A percentile compares a stretch with the other conserved stretches of the same genome.
Conservation (phyloP, 1,140 invertebrate species). For the Megalonaias nervosa region DNA sequence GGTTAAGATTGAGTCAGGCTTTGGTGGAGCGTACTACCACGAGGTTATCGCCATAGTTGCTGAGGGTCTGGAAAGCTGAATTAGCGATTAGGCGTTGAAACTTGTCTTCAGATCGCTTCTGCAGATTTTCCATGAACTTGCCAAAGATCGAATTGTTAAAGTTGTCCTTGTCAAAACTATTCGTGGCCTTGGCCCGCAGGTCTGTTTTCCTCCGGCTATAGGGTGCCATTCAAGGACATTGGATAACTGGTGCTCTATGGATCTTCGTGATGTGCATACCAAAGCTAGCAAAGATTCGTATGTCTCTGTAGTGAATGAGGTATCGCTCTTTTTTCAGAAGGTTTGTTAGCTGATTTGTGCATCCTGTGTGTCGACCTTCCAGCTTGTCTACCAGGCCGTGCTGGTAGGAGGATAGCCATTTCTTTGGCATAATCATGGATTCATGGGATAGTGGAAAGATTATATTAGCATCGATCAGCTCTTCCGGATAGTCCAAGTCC, state of each 20-base stretch:
- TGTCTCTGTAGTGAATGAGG: too few relatives aligned
- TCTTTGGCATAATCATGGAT: too few relatives aligned
- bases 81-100: constrained; percentile 26
- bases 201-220: background rate
- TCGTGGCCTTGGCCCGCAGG: background rate
- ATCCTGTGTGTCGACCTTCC: background rate
- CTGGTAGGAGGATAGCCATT: too few relatives aligned
- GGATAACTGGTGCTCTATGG: background rate
- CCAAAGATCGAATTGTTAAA: too few relatives aligned
- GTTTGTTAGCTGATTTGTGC: background rate
- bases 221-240: background rate
- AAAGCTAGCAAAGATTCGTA: too few relatives aligned
- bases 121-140: too few relatives aligned
- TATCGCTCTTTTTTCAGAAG: background rate
- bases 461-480: too few relatives aligned
- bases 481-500: too few relatives aligned
- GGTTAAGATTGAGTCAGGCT: constrained; percentile 40
- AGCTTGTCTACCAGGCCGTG: too few relatives aligned
- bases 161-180: background rate
- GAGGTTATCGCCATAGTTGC: constrained; percentile 60
- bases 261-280: too few relatives aligned
- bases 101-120: too few relatives aligned
- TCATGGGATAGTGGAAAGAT: background rate
- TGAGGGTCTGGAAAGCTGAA: constrained; percentile 62
- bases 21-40: constrained; percentile 45